Conservation (phyloP, 2,797 vertebrate species). For the Xenopus petersii region DNA sequence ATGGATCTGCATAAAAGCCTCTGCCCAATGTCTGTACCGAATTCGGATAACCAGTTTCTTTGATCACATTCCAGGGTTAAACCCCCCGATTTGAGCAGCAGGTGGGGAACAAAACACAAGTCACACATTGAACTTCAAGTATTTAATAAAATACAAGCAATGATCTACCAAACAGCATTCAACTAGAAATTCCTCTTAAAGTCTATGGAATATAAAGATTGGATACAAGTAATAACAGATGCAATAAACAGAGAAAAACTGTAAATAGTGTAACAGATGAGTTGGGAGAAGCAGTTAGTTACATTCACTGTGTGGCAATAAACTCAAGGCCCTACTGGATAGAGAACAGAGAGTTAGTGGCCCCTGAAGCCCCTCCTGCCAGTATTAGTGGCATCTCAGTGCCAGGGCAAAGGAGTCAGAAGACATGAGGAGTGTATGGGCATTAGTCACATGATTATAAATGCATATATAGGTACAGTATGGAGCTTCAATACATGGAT, state of each 20-base stretch:
- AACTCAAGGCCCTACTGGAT: background rate
- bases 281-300: background rate
- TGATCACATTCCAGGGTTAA: too few species aligned
- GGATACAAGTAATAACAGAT: background rate
- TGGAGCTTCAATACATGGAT: background rate
- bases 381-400: too few species aligned
- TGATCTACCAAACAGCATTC: background rate
- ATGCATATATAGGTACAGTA: background rate
- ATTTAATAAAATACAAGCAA: constrained; percentile 5
- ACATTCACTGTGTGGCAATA: background rate
- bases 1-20: too few species aligned
- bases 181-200: background rate
- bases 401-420: too few species aligned
- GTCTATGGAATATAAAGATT: background rate
- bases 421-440: too few species aligned
- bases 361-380: too few species aligned
- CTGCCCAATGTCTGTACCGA: too few species aligned
- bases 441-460: too few species aligned
- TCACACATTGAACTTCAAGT: background rate
- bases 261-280: background rate
- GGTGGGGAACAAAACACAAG: too few species aligned
- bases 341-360: too few species aligned
- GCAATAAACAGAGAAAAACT: background rate
- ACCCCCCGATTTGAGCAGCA: too few species aligned
- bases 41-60: too few species aligned